Evolutionary conservation across 2,888 invertebrate genomes (phyloP).

Genomic region (Scaptomyza tumidula): DNA sequence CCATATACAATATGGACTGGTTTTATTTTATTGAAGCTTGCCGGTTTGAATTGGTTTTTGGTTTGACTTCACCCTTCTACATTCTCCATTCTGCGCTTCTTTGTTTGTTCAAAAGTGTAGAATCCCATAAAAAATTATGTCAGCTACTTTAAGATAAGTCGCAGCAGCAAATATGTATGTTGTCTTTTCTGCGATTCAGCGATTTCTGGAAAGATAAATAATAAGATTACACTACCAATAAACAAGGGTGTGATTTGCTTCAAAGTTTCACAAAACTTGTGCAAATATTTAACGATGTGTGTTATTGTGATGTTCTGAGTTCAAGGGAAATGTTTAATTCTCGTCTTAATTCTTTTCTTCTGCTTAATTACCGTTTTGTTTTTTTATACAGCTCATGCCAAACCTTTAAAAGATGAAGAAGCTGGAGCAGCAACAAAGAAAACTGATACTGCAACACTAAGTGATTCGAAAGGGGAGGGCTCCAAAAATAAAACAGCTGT

Average conservation of each 20-base stretch:
- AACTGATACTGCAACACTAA: slow-evolving; percentile 54
- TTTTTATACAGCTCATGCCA: slow-evolving; percentile 54
- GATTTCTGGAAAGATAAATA: slow-evolving; percentile 25
- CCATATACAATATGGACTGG: slow-evolving; percentile 34
- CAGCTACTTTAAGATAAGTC: slow-evolving; percentile 26
- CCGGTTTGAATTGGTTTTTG: slow-evolving; percentile 15
- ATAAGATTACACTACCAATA: slow-evolving; percentile 20
- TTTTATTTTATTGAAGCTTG: slow-evolving; percentile 30
- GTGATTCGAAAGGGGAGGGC: slow-evolving; percentile 55
- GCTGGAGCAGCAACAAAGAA: slow-evolving; percentile 38
- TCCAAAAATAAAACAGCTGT: slow-evolving; percentile 68
- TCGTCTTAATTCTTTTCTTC: slow-evolving; percentile 49
- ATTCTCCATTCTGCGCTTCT: neutral
- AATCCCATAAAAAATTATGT: slow-evolving; percentile 22
- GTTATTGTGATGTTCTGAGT: neutral
- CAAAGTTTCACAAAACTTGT: slow-evolving; percentile 12
- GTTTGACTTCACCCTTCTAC: slow-evolving; percentile 1
- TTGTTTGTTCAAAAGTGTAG: slow-evolving; percentile 42
- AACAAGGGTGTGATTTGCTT: slow-evolving; percentile 40
- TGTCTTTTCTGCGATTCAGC: slow-evolving; percentile 1
- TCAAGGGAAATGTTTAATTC: slow-evolving; percentile 13
- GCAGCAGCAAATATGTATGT: neutral
- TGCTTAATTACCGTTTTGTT: slow-evolving; percentile 54
- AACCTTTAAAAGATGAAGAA: slow-evolving; percentile 49
- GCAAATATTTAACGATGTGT: slow-evolving; percentile 36